Percentiles rank a stretch among this genome's conserved stretches.
These are phyloP conservation scores for Bimastos eiseni DNA, from an alignment of 2,888 invertebrate species.

Conservation along the genomic window DNA sequence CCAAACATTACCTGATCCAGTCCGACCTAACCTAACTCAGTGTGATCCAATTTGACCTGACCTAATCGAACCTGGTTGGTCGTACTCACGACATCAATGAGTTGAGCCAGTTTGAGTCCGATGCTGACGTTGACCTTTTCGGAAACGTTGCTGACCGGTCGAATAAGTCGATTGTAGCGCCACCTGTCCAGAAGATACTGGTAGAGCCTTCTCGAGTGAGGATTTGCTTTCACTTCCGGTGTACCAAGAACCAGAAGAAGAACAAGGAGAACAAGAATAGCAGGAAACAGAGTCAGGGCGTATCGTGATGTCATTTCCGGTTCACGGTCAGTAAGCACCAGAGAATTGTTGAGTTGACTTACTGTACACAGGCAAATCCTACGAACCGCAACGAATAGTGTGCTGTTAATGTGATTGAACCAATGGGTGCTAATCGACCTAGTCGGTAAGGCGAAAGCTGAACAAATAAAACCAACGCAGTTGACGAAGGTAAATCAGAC, in stretches of 20 bases:
- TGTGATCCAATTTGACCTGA: neutral
- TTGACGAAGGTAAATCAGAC: neutral
- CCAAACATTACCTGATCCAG: neutral
- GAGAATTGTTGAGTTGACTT: neutral
- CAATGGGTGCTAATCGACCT: neutral
- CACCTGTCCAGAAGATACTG: conserved; percentile 30
- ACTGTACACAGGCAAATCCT: too few species aligned
- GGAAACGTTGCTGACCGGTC: conserved; percentile 38
- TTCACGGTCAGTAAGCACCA: neutral
- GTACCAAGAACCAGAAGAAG: neutral
- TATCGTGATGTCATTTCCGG: neutral
- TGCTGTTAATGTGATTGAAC: too few species aligned
- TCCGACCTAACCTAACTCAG: neutral
- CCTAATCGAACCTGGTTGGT: too few species aligned
- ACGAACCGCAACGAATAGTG: too few species aligned
- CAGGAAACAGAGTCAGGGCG: neutral
- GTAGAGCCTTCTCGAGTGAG: conserved; percentile 34
- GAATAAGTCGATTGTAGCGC: conserved; percentile 37
- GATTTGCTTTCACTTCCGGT: conserved; percentile 10
- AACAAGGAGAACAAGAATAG: neutral
- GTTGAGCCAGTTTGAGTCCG: conserved; percentile 39
- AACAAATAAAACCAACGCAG: too few species aligned
- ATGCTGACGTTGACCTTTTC: conserved; percentile 34
- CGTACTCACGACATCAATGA: conserved; percentile 42
- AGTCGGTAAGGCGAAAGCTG: too few species aligned